Base-by-base conservation (phyloP, 2,888 invertebrate genomes). In the Trisateles emortualis region DNA sequence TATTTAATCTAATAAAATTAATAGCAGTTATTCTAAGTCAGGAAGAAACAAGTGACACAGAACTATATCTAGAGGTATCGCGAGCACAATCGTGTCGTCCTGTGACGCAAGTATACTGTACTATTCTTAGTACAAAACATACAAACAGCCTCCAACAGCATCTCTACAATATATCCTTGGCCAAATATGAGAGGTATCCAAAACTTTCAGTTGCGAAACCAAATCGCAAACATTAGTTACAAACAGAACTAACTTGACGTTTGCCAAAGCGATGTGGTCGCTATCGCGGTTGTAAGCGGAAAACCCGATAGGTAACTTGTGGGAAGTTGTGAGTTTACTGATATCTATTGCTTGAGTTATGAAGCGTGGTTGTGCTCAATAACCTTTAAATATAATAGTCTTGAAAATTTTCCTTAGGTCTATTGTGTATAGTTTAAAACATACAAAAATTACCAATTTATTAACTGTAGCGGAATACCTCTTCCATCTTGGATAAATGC, bases 191-290 rank as follows among this genome's bases (percentile, higher is more conserved):
- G 41, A 66, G 52, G 39, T 30, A 44, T 40, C 16, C 29, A 24
- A 35, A 68, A 64, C 41, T 58, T 68, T 48, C 36, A 63, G 68
- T 64, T 51, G 22, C 11, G 36, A 42, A 63, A 49, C 46, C 44
- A 5, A 64, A 58, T 58, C 35, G 46, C 64, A 64, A 64, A 58
- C 39, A 59, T 64, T 68, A 26, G 68, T 32, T 44, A 2, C 43
- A 48, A 57, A 53, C 58, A 41, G 41, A 8, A 32, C 32, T 32
- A 63, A 50, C 47, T 63, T 26, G 6, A 41, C 45, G 47, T 52
- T 47, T 40, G 46, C 63, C 19, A 44, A 40, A 39, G 41, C 26
- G 50, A 33, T 43, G 64, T 22, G 33, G 42, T 40, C 40, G 57
- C 13, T 51, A 36, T 40, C 47, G 59, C 19, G 64, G 68, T 45